phyloP scores from a whole-genome alignment of 2,797 vertebrate genomes.

The Rhyacichthys aspro region DNA sequence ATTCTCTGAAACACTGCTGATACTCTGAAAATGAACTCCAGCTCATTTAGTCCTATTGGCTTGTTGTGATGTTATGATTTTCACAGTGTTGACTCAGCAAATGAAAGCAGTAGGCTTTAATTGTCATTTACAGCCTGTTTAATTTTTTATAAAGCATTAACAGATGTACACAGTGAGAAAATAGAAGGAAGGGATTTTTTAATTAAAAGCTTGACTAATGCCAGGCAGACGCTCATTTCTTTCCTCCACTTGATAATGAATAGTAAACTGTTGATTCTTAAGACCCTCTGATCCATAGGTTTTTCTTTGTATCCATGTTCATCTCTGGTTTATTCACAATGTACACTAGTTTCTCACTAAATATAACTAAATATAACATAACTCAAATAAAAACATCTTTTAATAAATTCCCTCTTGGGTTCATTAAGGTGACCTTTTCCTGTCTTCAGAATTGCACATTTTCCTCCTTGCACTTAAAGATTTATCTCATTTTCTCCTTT shows the following conservation, averaged over 20 bases:
- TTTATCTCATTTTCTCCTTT: neutral
- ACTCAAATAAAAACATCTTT: neutral
- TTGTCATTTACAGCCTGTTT: conserved; percentile 19
- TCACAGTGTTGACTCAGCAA: conserved; percentile 27
- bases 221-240: neutral
- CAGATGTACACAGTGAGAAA: conserved; percentile 6
- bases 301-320: too few relatives aligned
- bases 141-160: conserved; percentile 23
- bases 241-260: neutral
- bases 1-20: conserved; percentile 10
- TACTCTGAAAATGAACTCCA: conserved; percentile 8
- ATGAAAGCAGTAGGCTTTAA: conserved; percentile 11
- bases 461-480: neutral
- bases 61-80: conserved; percentile 17
- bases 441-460: conserved; percentile 1
- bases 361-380: too few relatives aligned
- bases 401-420: too few relatives aligned
- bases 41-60: conserved; percentile 18
- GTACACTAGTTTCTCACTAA: too few relatives aligned
- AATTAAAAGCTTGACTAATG: neutral
- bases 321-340: too few relatives aligned
- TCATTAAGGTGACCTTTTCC: too few relatives aligned
- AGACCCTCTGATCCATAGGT: neutral
- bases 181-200: neutral
- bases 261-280: conserved; percentile 3